Percentiles rank a stretch among this genome's conserved stretches.
These are phyloP conservation scores for Forbesichthys papilliferus DNA, from an alignment of 2,113 vertebrate species.

Conservation along the genomic window DNA sequence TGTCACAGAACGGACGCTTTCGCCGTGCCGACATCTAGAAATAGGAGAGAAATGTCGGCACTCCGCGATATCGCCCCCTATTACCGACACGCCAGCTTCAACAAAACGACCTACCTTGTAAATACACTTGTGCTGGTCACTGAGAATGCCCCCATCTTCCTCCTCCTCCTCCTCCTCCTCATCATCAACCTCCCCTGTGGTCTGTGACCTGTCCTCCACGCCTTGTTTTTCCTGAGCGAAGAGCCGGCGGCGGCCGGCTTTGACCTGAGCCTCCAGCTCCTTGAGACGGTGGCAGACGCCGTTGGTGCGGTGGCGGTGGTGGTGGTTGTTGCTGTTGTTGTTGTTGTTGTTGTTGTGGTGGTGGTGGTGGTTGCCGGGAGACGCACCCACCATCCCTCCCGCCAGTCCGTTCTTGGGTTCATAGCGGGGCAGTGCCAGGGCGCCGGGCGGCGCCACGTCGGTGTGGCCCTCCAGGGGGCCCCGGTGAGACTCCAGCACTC, in stretches of 20 bases:
- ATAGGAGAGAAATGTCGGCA: too few species aligned
- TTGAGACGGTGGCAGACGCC: conserved; percentile 77
- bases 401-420: conserved; percentile 86
- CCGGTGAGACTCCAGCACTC: conserved; percentile 87
- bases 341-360: too few species aligned
- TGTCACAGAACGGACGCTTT: too few species aligned
- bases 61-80: too few species aligned
- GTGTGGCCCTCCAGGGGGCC: conserved; percentile 93
- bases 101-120: conserved; percentile 84
- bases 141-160: conserved; percentile 84
- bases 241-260: conserved; percentile 92
- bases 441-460: conserved; percentile 78
- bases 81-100: background rate
- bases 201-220: conserved; percentile 81
- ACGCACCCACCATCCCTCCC: conserved; percentile 57
- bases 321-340: background rate
- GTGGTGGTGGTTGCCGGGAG: conserved; percentile 77
- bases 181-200: conserved; percentile 50
- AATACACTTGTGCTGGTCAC: conserved; percentile 97
- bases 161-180: conserved; percentile 65
- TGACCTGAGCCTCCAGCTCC: conserved; percentile 86
- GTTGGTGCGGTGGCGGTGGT: conserved; percentile 88
- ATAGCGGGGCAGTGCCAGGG: conserved; percentile 90
- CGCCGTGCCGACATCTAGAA: too few species aligned
- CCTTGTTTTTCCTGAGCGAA: conserved; percentile 97